A percentile compares a stretch with the other conserved stretches of the same genome.
Conservation (phyloP, 2,113 vertebrate genomes). For the Eolophus roseicapilla region DNA sequence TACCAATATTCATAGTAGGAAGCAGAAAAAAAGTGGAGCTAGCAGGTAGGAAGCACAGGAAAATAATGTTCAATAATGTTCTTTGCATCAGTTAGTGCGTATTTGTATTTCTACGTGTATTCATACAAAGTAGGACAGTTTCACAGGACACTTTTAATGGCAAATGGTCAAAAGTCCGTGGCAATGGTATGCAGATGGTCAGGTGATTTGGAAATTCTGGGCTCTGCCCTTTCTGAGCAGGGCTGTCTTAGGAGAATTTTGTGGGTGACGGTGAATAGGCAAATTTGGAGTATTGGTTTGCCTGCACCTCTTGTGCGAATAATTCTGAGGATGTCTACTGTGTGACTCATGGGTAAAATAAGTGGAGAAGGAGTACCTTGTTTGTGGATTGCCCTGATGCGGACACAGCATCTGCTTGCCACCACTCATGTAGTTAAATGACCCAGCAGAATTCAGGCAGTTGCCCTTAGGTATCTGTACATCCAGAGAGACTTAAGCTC, state of each 20-base stretch:
- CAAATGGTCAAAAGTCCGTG: not conserved
- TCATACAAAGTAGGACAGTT: not conserved
- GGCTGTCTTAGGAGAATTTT: not conserved
- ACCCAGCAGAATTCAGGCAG: not conserved
- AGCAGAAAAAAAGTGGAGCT: not conserved
- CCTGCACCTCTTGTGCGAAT: not conserved
- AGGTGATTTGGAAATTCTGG: not conserved
- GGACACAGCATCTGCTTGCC: not conserved
- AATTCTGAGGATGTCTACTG: not conserved
- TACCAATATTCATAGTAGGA: not conserved
- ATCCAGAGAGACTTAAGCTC: not conserved
- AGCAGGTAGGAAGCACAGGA: not conserved
- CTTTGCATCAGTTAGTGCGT: not conserved
- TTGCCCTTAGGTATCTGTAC: not conserved
- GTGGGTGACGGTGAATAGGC: not conserved
- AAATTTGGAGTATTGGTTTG: not conserved
- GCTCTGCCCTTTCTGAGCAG: not conserved
- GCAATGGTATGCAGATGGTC: not conserved
- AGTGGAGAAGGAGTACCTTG: not conserved
- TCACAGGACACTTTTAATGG: not conserved
- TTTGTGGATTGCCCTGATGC: not conserved
- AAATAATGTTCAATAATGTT: not conserved
- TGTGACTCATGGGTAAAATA: not conserved
- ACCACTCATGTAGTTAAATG: not conserved
- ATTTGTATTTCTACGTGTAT: not conserved